Conservation (phyloP, 2,888 invertebrate genomes). For the Cerceris ruficornis region DNA sequence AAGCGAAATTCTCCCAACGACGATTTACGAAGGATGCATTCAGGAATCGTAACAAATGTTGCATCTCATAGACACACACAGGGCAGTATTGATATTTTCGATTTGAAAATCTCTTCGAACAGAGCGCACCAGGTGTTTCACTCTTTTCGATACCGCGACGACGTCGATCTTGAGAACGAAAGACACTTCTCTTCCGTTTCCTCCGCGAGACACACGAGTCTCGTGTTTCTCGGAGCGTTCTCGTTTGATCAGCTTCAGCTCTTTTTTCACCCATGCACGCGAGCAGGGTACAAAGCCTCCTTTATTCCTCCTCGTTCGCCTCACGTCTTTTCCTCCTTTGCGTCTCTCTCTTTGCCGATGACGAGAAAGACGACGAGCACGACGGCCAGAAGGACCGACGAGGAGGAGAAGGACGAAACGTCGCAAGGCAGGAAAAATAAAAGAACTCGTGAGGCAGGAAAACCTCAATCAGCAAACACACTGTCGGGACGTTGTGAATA, state of each 20-base stretch:
- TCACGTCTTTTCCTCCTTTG: slow-evolving; percentile 12
- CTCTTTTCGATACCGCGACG: slow-evolving; percentile 27
- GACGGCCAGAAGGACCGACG: neutral
- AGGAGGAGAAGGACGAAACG: too few relatives aligned
- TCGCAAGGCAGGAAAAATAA: slow-evolving; percentile 30
- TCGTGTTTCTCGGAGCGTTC: slow-evolving; percentile 31
- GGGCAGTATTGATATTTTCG: neutral
- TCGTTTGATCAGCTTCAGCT: slow-evolving; percentile 59
- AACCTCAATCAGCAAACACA: slow-evolving; percentile 68
- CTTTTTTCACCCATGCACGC: slow-evolving; percentile 25
- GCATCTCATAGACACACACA: neutral
- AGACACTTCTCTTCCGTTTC: slow-evolving; percentile 42
- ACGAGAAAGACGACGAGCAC: neutral
- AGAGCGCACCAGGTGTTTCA: slow-evolving; percentile 44
- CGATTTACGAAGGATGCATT: neutral
- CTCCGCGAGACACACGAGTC: slow-evolving; percentile 31
- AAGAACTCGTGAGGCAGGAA: slow-evolving; percentile 53
- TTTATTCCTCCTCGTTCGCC: neutral
- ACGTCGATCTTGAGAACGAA: slow-evolving; percentile 43
- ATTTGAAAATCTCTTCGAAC: slow-evolving; percentile 25
- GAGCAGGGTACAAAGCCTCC: neutral
- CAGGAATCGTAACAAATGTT: neutral
- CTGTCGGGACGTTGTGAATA: slow-evolving; percentile 67
- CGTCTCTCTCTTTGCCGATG: slow-evolving; percentile 4
- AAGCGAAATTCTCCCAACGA: neutral